Conservation (phyloP, 2,113 vertebrate genomes). For the Datnioides undecimradiatus region DNA sequence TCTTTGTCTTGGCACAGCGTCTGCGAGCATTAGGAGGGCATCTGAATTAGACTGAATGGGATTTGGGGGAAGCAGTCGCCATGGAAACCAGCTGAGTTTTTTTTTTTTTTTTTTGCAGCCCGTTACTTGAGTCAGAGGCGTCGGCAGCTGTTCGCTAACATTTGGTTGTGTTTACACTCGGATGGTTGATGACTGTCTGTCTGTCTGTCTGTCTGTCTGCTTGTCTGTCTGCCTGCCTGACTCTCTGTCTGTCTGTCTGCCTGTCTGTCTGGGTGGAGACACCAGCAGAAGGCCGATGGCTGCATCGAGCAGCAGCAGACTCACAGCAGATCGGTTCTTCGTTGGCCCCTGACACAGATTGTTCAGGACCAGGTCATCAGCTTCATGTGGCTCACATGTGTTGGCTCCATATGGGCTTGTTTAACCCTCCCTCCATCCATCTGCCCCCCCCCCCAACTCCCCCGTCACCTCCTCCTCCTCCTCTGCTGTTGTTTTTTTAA, state of each 20-base stretch:
- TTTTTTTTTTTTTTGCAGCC: neutral
- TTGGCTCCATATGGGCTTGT: constrained; percentile 30
- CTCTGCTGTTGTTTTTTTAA: neutral
- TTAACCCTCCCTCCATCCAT: constrained; percentile 8
- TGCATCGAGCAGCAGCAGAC: constrained; percentile 2
- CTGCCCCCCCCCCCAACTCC: constrained; percentile 23
- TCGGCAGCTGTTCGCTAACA: constrained; percentile 27
- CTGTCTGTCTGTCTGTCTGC: neutral
- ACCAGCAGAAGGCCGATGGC: neutral
- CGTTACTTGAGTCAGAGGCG: constrained; percentile 4
- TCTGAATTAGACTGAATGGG: constrained; percentile 17
- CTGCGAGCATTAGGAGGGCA: constrained; percentile 32
- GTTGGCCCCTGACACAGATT: constrained; percentile 16
- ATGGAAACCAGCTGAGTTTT: constrained; percentile 54
- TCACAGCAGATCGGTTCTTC: neutral
- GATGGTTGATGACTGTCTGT: neutral
- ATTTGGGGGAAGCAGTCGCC: constrained; percentile 48
- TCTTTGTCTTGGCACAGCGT: constrained; percentile 3
- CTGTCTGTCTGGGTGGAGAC: neutral
- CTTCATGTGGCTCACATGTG: constrained; percentile 40
- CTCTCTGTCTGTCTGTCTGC: no score
- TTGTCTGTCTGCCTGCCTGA: neutral
- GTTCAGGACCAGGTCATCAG: constrained; percentile 35
- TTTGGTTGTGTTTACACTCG: constrained; percentile 37
- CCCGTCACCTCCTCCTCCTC: constrained; percentile 1